phyloP scores from a whole-genome alignment of 2,113 vertebrate species.

The Rhodinocichla rosea region DNA sequence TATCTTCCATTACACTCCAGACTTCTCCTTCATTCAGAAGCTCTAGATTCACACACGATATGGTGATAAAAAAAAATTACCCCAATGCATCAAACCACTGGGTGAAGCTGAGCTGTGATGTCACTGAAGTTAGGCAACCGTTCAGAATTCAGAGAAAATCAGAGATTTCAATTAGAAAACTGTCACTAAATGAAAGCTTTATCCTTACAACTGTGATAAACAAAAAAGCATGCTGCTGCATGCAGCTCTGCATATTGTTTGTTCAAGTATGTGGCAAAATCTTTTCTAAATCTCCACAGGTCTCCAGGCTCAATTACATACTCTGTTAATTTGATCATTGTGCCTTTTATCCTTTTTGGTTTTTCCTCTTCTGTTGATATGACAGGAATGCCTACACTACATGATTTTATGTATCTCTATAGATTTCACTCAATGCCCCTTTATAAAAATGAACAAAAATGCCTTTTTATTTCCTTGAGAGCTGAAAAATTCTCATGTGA shows the following conservation, averaged over 20 bases:
- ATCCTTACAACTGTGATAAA: not conserved
- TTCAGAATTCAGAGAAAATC: not conserved
- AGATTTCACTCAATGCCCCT: not conserved
- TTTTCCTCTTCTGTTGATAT: not conserved
- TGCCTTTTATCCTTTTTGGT: not conserved
- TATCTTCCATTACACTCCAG: not conserved
- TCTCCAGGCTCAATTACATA: not conserved
- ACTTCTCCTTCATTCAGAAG: not conserved
- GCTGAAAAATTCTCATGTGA: not conserved
- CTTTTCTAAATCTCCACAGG: not conserved
- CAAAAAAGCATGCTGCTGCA: not conserved
- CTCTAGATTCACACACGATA: not conserved
- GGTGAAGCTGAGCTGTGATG: not conserved
- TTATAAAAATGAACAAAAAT: not conserved
- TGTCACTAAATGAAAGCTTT: not conserved
- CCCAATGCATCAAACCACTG: not conserved
- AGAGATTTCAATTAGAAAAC: not conserved
- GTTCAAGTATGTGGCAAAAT: not conserved
- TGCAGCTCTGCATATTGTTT: not conserved
- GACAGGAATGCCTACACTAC: not conserved
- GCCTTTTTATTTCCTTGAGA: not conserved
- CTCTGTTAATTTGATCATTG: not conserved
- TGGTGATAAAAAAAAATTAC: not conserved
- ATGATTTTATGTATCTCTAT: not conserved
- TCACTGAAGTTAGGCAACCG: not conserved